Base-by-base conservation (phyloP, 2,888 invertebrate species). In the Athalia cordata region DNA sequence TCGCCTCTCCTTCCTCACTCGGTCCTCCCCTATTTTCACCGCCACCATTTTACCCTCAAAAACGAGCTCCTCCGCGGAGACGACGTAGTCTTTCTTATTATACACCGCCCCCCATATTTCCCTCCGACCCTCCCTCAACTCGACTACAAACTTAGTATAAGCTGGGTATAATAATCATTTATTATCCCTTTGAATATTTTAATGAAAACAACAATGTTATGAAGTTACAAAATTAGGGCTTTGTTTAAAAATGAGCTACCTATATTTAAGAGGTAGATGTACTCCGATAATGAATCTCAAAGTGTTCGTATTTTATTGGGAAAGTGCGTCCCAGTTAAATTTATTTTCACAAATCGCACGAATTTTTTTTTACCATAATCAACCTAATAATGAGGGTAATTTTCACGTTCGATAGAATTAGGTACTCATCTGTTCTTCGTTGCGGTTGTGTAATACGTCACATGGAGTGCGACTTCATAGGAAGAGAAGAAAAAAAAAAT, bases 171-270 rank as follows among this genome's bases (percentile, higher is more conserved):
- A 89, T 89, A 87, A 89, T 90, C 88, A 89, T 90, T 89, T 88
- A 90, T 90, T 89, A 90, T 88, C 86, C 83, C 83, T 70, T 45
- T 55, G 86, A 61, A 78, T 65, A 86, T 29, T 29, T 29, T 89
- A 88, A 87, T 87, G 86, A 87, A 86, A 81, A 83, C 84, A 82
- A 81, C 85, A 82, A 75, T 67, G 76, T 88, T 85, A 88, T 88
- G 86, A 87, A 87, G 85, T 86, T 84, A 80, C 84, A 85, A 86
- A 85, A 86, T 85, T 84, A 83, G 82, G 83, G 86, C 89, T 89
- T 90, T 90, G 89, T 89, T 88, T 88, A 89, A 89, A 89, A 89
- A 89, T 90, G 86, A 89, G 87, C 86, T 83, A 75, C 81, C 64
- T 72, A 79, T 74, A 74, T 81, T 82, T 80, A 79, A 77, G 81